phyloP scores from a whole-genome alignment of 1,140 invertebrate species.

The Nymphalis io region DNA sequence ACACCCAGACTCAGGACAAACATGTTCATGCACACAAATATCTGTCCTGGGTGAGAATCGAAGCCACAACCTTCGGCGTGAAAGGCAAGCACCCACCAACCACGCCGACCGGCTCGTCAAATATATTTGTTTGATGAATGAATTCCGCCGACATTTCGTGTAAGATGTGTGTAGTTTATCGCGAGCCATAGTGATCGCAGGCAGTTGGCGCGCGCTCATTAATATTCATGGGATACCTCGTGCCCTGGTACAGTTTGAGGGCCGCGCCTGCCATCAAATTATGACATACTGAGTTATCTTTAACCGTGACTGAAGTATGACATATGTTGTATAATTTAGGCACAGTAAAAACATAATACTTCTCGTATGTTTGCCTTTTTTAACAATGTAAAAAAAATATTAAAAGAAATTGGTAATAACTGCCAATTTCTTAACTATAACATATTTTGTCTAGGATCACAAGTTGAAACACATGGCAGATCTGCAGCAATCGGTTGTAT shows the following conservation, averaged over 20 bases:
- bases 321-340: neutral
- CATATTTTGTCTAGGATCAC: constrained; percentile 86
- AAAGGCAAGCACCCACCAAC: too few relatives aligned
- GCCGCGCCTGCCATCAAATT: constrained; percentile 36
- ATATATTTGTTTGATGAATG: constrained; percentile 1
- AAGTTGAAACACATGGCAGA: constrained; percentile 99
- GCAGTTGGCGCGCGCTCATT: constrained; percentile 60
- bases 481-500: constrained; percentile 96
- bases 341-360: too few relatives aligned
- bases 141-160: constrained; percentile 1
- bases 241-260: constrained; percentile 44
- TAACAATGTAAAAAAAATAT: too few relatives aligned
- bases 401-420: too few relatives aligned
- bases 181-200: constrained; percentile 47
- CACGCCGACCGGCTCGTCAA: too few relatives aligned
- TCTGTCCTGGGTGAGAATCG: too few relatives aligned
- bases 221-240: constrained; percentile 67
- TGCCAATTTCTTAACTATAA: constrained; percentile 7
- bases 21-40: too few relatives aligned
- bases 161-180: constrained; percentile 30
- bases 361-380: too few relatives aligned
- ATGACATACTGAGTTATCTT: constrained; percentile 37
- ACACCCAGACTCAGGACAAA: too few relatives aligned
- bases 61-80: too few relatives aligned
- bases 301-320: constrained; percentile 18